A percentile compares a stretch with the other conserved stretches of the same genome.
Conservation (phyloP, 2,113 vertebrate genomes). For the Amblyopsis rosae region DNA sequence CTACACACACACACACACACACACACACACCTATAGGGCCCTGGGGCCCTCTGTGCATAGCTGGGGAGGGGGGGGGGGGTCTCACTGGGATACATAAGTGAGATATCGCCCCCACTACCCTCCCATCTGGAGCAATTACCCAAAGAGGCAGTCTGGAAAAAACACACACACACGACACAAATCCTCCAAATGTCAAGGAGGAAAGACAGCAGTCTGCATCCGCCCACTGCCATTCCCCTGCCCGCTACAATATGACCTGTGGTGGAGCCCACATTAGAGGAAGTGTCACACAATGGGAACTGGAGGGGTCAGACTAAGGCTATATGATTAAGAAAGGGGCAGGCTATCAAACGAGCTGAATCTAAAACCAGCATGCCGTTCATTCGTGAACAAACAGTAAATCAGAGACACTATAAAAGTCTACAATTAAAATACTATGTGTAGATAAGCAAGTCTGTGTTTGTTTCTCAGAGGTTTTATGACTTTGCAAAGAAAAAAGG, state of each 20-base stretch:
- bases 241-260: neutral
- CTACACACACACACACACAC: neutral
- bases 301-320: too few relatives aligned
- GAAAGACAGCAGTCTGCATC: neutral
- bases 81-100: neutral
- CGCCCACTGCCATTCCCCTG: neutral
- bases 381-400: too few relatives aligned
- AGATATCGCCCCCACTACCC: neutral
- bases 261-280: neutral
- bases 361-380: too few relatives aligned
- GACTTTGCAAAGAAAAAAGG: too few relatives aligned
- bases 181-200: neutral
- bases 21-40: neutral
- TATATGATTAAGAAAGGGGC: too few relatives aligned
- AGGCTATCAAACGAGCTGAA: too few relatives aligned
- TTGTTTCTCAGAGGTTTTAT: too few relatives aligned
- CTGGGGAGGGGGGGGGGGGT: neutral
- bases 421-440: too few relatives aligned
- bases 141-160: neutral
- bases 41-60: neutral
- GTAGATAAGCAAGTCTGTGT: too few relatives aligned
- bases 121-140: constrained; percentile 2
- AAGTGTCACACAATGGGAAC: neutral
- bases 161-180: neutral
- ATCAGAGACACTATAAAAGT: too few relatives aligned